Percentiles rank a stretch among this genome's conserved stretches.
phyloP scores from a whole-genome alignment of 1,140 invertebrate genomes.

The Zophobas atratus region DNA sequence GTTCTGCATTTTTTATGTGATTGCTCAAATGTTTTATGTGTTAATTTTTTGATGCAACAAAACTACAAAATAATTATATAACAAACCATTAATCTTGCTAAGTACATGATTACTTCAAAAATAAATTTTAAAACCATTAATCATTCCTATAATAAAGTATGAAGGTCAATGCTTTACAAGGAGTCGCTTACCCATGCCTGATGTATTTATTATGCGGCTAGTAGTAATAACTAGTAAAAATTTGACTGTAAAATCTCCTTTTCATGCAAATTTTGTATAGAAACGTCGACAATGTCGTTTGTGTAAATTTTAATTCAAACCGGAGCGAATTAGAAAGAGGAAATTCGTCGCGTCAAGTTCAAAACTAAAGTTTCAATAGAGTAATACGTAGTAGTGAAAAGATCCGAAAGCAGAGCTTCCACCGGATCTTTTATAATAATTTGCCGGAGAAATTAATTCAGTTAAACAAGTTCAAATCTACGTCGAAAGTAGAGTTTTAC shows the following conservation, averaged over 20 bases:
- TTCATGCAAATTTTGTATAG: too few relatives aligned
- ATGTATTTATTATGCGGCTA: slow-evolving; percentile 22
- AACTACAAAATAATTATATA: slow-evolving; percentile 42
- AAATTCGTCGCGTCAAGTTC: slow-evolving; percentile 14
- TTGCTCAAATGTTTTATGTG: slow-evolving; percentile 28
- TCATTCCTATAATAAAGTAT: slow-evolving; percentile 49
- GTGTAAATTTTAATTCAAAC: too few relatives aligned
- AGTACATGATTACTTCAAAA: slow-evolving; percentile 54
- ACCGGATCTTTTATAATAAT: slow-evolving; percentile 34
- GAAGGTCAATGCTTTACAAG: slow-evolving; percentile 46
- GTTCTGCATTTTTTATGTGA: slow-evolving; percentile 4
- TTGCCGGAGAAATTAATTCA: slow-evolving; percentile 32
- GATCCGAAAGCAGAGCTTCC: slow-evolving; percentile 24
- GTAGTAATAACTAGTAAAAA: too few relatives aligned
- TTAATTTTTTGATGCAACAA: slow-evolving; percentile 41
- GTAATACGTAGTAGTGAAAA: slow-evolving; percentile 15
- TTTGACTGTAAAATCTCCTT: too few relatives aligned
- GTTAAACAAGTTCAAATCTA: slow-evolving; percentile 34
- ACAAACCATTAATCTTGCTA: slow-evolving; percentile 50
- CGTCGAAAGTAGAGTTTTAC: slow-evolving; percentile 29
- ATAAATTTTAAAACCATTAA: slow-evolving; percentile 49
- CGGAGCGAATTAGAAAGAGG: background rate
- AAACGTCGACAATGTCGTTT: too few relatives aligned
- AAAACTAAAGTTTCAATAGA: slow-evolving; percentile 29
- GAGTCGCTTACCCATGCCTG: slow-evolving; percentile 15